These are phyloP conservation scores for Lytechinus pictus DNA, from an alignment of 35 echinoderm and acorn worm species.

Conservation along the genomic window DNA sequence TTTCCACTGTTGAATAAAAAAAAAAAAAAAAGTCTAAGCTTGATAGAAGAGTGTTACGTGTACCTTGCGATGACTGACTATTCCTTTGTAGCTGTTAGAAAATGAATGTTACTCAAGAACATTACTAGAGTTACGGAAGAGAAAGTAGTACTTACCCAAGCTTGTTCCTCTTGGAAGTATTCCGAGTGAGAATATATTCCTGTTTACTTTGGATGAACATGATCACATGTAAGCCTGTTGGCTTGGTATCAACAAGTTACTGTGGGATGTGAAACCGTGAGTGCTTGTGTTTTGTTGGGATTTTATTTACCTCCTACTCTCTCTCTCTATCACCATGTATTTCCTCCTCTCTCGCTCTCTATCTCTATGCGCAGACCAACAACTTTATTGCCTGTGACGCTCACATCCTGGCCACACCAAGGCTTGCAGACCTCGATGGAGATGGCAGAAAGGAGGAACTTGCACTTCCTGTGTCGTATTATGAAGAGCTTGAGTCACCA, in stretches of 20 bases:
- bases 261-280: slow-evolving; percentile 10
- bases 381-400: slow-evolving; percentile 51
- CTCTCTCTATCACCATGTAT: not conserved
- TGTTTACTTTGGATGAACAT: slow-evolving; percentile 32
- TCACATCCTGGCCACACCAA: slow-evolving; percentile 79
- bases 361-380: slow-evolving; percentile 30
- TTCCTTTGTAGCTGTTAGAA: not conserved
- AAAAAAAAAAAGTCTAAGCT: too few relatives aligned
- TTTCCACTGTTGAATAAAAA: too few relatives aligned
- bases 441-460: slow-evolving; percentile 80
- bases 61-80: not conserved
- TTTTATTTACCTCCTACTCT: slow-evolving; percentile 1
- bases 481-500: slow-evolving; percentile 58
- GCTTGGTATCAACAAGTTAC: slow-evolving; percentile 33
- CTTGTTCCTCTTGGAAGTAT: slow-evolving; percentile 14
- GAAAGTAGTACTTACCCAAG: slow-evolving; percentile 1
- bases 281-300: not conserved
- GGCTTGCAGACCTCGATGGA: slow-evolving; percentile 70
- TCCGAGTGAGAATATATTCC: slow-evolving; percentile 43
- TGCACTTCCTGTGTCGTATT: slow-evolving; percentile 72
- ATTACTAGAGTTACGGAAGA: not conserved
- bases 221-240: slow-evolving; percentile 7
- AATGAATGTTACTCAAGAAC: not conserved
- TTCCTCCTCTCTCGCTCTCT: slow-evolving; percentile 9
- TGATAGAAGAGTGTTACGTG: too few relatives aligned